phyloP scores from a whole-genome alignment of 2,113 vertebrate species.

The Rhinichthys klamathensis region DNA sequence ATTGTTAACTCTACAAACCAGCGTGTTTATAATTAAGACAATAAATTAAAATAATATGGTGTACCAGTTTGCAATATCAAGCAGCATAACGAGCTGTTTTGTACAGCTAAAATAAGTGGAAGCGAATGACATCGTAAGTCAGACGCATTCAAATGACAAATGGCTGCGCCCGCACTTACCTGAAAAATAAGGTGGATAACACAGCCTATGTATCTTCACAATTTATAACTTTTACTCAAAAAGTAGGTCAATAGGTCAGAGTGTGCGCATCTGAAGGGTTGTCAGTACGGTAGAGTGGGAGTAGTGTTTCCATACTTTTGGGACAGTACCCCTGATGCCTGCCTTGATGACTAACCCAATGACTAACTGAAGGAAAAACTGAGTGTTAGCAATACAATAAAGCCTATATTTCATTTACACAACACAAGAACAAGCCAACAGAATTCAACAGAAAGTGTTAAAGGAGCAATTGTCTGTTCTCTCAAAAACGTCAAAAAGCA shows the following conservation, averaged over 20 bases:
- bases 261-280: not conserved
- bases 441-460: not conserved
- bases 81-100: too few species aligned
- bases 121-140: too few species aligned
- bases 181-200: too few species aligned
- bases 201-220: not conserved
- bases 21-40: too few species aligned
- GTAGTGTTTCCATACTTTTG: not conserved
- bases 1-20: too few species aligned
- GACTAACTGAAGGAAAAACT: constrained; percentile 32
- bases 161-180: too few species aligned
- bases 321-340: constrained; percentile 8
- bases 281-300: not conserved
- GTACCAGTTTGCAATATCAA: too few species aligned
- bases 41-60: too few species aligned
- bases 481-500: not conserved
- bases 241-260: not conserved
- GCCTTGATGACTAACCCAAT: constrained; percentile 30
- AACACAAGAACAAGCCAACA: constrained; percentile 1
- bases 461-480: not conserved
- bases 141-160: too few species aligned
- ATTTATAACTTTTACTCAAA: not conserved
- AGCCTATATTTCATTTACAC: constrained; percentile 24
- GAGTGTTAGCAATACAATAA: constrained; percentile 5
- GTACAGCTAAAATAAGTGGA: too few species aligned